Conservation (phyloP, 2,113 vertebrate species). For the Thamnophis sirtalis region DNA sequence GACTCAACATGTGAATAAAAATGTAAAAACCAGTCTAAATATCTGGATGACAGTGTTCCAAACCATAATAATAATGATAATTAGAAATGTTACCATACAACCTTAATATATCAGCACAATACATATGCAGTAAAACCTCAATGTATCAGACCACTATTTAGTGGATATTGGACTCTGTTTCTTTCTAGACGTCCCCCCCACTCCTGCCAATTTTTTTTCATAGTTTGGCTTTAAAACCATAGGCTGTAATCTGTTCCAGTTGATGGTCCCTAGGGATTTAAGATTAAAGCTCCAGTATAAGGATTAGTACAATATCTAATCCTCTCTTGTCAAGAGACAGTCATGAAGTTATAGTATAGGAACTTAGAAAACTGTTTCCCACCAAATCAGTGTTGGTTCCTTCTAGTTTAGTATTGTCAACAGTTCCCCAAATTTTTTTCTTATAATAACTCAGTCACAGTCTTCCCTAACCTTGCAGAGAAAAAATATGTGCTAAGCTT, state of each 20-base stretch:
- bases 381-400: not conserved
- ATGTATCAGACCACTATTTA: not conserved
- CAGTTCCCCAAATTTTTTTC: not conserved
- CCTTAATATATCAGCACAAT: not conserved
- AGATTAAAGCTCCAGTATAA: not conserved
- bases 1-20: too few relatives aligned
- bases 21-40: too few relatives aligned
- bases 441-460: not conserved
- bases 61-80: not conserved
- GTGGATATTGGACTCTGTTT: not conserved
- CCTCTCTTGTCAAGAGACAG: not conserved
- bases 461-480: not conserved
- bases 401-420: not conserved
- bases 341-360: not conserved
- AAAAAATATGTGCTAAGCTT: not conserved
- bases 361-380: not conserved
- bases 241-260: not conserved
- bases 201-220: not conserved
- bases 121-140: not conserved
- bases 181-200: not conserved
- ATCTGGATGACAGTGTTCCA: too few relatives aligned
- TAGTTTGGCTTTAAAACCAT: not conserved
- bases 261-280: not conserved
- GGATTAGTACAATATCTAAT: not conserved
- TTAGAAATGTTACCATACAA: not conserved